These are phyloP conservation scores for Ommatoiulus sabulosus DNA, from an alignment of 2,888 invertebrate species.

Conservation along the genomic window DNA sequence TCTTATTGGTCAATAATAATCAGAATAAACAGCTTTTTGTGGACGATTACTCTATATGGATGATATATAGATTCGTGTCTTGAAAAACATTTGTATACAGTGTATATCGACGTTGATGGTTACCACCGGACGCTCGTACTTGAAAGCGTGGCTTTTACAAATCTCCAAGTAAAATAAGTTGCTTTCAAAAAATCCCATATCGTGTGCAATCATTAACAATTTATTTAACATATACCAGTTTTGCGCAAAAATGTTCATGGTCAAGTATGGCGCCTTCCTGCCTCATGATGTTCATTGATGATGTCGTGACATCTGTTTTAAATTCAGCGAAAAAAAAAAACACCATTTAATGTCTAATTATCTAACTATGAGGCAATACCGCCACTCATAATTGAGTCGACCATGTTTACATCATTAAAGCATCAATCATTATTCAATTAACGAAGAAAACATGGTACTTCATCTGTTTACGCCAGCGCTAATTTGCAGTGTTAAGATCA, in stretches of 20 bases:
- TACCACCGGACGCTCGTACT: background rate
- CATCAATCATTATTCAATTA: background rate
- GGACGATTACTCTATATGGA: background rate
- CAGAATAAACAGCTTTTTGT: background rate
- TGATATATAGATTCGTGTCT: background rate
- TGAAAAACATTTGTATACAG: background rate
- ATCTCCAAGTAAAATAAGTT: background rate
- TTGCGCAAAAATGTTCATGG: background rate
- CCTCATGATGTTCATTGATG: background rate
- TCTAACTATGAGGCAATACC: background rate
- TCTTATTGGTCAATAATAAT: background rate
- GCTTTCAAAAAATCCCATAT: background rate
- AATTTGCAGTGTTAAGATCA: too few relatives aligned
- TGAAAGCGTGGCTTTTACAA: background rate
- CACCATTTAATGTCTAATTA: background rate
- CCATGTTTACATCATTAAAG: background rate
- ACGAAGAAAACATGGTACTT: too few relatives aligned
- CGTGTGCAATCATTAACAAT: background rate
- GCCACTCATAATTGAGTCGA: background rate
- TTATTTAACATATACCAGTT: background rate
- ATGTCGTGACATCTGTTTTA: background rate
- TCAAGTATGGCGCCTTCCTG: background rate
- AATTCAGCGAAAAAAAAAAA: too few relatives aligned
- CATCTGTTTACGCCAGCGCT: too few relatives aligned
- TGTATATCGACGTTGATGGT: background rate